A percentile compares a stretch with the other conserved stretches of the same genome.
These are phyloP conservation scores for Liposcelis brunnea DNA, from an alignment of 2,888 invertebrate genomes.

Conservation along the genomic window DNA sequence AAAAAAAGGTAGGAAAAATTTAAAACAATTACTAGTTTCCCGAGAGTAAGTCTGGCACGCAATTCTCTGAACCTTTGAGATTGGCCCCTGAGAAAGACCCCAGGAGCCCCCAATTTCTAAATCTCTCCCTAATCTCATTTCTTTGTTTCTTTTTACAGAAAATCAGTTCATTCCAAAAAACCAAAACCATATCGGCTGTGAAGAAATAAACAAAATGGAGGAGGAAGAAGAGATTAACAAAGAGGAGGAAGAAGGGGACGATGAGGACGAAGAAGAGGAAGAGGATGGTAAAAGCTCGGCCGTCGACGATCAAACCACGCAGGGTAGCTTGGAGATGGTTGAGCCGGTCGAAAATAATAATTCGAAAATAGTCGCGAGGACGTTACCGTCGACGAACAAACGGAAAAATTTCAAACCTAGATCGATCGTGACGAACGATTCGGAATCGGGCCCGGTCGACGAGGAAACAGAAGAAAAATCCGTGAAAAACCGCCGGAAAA, in stretches of 20 bases:
- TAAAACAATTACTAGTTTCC: too few relatives aligned
- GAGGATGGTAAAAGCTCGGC: too few relatives aligned
- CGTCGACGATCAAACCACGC: too few relatives aligned
- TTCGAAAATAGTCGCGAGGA: too few relatives aligned
- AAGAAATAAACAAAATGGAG: constrained; percentile 4
- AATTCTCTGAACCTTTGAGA: too few relatives aligned
- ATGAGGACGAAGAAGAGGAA: constrained; percentile 6
- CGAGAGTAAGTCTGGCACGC: too few relatives aligned
- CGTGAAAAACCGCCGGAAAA: not conserved
- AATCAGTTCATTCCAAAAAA: constrained; percentile 9
- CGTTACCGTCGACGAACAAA: not conserved
- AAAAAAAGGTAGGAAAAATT: too few relatives aligned
- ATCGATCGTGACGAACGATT: not conserved
- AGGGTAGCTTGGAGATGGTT: too few relatives aligned
- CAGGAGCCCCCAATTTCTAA: not conserved
- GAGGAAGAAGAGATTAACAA: constrained; percentile 4
- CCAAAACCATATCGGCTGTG: constrained; percentile 9
- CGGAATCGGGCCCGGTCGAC: not conserved
- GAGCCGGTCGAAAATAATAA: too few relatives aligned
- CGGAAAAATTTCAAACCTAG: constrained; percentile 5
- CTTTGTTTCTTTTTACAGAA: constrained; percentile 3
- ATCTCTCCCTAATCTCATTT: not conserved
- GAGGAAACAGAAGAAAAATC: not conserved
- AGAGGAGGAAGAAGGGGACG: constrained; percentile 5
- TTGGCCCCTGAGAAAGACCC: too few relatives aligned